phyloP scores from a whole-genome alignment of 1,140 invertebrate genomes.

The Nasonia longicornis region DNA sequence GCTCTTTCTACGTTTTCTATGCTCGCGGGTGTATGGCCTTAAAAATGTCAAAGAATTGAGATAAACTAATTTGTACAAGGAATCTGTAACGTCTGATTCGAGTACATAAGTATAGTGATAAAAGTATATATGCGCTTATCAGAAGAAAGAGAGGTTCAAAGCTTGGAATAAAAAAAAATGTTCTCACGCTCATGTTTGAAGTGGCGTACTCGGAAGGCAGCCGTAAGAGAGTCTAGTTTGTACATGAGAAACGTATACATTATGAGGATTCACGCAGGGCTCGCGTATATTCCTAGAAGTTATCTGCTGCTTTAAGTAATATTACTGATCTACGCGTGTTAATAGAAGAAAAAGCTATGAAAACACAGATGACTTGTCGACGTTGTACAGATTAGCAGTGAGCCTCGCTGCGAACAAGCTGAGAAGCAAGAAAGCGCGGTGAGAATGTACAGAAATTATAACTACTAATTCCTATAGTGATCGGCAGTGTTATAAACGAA shows the following conservation, averaged over 20 bases:
- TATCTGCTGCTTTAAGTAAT: conserved; percentile 9
- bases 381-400: not conserved
- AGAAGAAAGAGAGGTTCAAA: not conserved
- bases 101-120: too few relatives aligned
- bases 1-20: too few relatives aligned
- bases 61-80: not conserved
- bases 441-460: not conserved
- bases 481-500: too few relatives aligned
- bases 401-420: not conserved
- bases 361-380: not conserved
- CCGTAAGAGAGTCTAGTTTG: not conserved
- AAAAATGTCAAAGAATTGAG: not conserved
- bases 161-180: not conserved
- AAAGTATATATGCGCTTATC: not conserved
- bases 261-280: too few relatives aligned
- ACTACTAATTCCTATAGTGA: too few relatives aligned
- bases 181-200: conserved; percentile 34
- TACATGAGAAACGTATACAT: conserved; percentile 28
- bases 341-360: conserved; percentile 21
- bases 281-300: not conserved
- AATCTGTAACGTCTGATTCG: not conserved
- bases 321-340: not conserved
- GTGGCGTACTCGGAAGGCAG: conserved; percentile 25
- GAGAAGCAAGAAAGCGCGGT: not conserved
- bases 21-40: not conserved